phyloP scores from a whole-genome alignment of 2,888 invertebrate genomes.

The Orthosia incerta region DNA sequence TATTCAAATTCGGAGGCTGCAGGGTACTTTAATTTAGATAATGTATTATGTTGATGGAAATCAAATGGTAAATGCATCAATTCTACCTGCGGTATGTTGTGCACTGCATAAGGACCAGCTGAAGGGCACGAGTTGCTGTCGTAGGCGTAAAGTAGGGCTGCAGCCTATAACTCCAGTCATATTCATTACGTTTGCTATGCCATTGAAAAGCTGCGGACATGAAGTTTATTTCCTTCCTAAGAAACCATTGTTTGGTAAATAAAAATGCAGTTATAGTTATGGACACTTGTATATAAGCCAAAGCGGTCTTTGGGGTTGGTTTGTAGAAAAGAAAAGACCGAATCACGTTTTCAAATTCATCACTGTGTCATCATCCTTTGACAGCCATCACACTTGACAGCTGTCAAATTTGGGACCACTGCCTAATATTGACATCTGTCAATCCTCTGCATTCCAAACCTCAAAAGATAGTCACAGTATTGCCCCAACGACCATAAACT shows the following conservation, averaged over 20 bases:
- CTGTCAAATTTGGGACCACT: background rate
- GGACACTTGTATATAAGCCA: background rate
- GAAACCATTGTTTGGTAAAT: background rate
- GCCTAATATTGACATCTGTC: conserved; percentile 28
- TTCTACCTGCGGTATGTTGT: conserved; percentile 46
- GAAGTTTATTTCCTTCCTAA: background rate
- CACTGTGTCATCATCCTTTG: background rate
- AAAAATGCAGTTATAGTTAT: background rate
- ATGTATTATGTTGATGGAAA: conserved; percentile 19
- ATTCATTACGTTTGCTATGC: conserved; percentile 12
- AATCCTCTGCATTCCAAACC: background rate
- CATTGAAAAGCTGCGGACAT: conserved; percentile 1
- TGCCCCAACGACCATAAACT: conserved; percentile 1
- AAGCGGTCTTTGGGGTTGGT: background rate
- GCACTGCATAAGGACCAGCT: conserved; percentile 36
- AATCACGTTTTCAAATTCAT: background rate
- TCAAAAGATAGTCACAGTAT: background rate
- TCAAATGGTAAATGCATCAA: conserved; percentile 42
- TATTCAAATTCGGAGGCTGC: conserved; percentile 54
- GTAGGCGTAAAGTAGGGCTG: conserved; percentile 44
- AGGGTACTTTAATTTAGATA: conserved; percentile 33
- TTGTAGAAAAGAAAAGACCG: no score
- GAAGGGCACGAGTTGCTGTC: conserved; percentile 9
- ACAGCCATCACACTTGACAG: no score
- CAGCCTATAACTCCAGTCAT: background rate